phyloP scores from a whole-genome alignment of 1,140 invertebrate genomes.

The Rhopalosiphum maidis region DNA sequence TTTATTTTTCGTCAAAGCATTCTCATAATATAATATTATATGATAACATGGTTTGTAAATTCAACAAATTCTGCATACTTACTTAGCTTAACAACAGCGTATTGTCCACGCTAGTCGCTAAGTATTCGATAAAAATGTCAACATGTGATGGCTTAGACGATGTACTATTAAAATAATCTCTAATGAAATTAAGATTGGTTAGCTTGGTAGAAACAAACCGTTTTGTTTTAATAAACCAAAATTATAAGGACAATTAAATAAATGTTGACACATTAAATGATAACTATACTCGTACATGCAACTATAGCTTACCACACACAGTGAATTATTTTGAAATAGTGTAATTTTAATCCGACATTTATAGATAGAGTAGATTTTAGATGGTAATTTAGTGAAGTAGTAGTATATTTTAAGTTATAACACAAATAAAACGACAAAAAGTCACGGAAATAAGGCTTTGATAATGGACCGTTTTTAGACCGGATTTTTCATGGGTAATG shows the following conservation, averaged over 20 bases:
- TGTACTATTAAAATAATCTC: neutral
- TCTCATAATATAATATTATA: neutral
- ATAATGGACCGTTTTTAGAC: neutral
- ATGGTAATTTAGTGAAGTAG: neutral
- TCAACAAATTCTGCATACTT: neutral
- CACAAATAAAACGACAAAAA: neutral
- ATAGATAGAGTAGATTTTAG: neutral
- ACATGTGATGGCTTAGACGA: neutral
- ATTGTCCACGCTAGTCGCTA: neutral
- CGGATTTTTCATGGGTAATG: accelerated
- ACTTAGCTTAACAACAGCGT: neutral
- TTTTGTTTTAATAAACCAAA: neutral
- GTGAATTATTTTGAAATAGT: neutral
- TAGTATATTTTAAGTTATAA: neutral
- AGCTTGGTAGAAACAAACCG: too few relatives aligned
- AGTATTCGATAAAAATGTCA: neutral
- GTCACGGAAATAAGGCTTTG: neutral
- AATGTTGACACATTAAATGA: neutral
- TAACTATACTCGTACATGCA: neutral
- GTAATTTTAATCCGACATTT: neutral
- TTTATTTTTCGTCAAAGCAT: neutral
- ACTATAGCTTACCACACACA: neutral
- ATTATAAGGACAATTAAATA: neutral
- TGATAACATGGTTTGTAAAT: neutral
- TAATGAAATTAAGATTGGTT: neutral